Conservation (phyloP, 2,888 invertebrate species). For the Anthoptus insignis region DNA sequence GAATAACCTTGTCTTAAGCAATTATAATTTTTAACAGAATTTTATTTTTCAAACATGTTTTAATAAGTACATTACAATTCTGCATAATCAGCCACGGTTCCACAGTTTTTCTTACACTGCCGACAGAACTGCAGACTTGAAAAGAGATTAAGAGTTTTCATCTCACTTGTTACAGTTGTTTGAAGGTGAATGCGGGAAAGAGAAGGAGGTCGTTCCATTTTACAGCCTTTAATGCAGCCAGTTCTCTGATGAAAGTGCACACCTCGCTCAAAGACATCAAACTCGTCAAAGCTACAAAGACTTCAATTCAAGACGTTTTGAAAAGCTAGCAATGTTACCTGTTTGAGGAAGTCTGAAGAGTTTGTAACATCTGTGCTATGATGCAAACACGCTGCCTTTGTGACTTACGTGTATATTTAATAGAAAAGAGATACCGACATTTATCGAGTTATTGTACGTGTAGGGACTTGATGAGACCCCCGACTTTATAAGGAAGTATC, state of each 20-base stretch:
- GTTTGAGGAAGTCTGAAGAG: constrained; percentile 1
- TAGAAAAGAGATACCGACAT: too few relatives aligned
- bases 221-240: constrained; percentile 6
- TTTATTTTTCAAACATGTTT: too few relatives aligned
- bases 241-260: constrained; percentile 34
- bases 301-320: constrained; percentile 24
- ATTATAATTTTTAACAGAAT: too few relatives aligned
- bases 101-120: not conserved
- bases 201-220: constrained; percentile 7
- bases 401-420: not conserved
- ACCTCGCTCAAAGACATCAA: constrained; percentile 27
- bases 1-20: too few relatives aligned
- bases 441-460: too few relatives aligned
- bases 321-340: constrained; percentile 15
- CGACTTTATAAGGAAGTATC: too few relatives aligned
- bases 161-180: constrained; percentile 11
- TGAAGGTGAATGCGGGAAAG: constrained; percentile 11
- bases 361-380: not conserved
- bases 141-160: constrained; percentile 10
- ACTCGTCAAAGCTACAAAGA: constrained; percentile 29
- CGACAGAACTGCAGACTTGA: not conserved
- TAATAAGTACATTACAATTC: too few relatives aligned
- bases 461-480: too few relatives aligned
- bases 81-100: too few relatives aligned
- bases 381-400: not conserved